These are phyloP conservation scores for Diaprepes abbreviatus DNA, from an alignment of 2,888 invertebrate genomes.

Conservation along the genomic window DNA sequence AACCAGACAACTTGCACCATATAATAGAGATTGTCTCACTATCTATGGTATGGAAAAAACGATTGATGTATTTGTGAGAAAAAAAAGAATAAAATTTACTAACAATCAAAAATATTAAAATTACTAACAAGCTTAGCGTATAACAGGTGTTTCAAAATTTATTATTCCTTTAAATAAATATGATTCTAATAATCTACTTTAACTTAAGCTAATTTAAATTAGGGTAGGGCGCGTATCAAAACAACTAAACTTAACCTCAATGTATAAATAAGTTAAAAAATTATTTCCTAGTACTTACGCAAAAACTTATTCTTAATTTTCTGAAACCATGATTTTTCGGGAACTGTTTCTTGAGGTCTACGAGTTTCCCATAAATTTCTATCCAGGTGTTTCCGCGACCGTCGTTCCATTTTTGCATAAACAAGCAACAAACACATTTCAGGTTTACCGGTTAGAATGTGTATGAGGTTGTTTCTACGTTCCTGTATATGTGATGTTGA, in stretches of 20 bases:
- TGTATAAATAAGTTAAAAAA: not conserved
- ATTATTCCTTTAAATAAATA: too few species aligned
- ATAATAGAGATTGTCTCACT: too few species aligned
- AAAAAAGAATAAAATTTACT: too few species aligned
- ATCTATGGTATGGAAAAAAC: too few species aligned
- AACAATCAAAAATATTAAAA: too few species aligned
- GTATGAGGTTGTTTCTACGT: not conserved
- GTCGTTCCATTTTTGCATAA: not conserved
- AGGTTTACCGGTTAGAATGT: not conserved
- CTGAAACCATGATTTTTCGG: conserved; percentile 30
- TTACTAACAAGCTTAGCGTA: too few species aligned
- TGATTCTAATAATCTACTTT: too few species aligned
- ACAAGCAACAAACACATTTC: conserved; percentile 3
- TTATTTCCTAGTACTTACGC: conserved; percentile 53
- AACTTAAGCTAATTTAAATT: not conserved
- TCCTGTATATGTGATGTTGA: not conserved
- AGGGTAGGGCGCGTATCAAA: conserved; percentile 4
- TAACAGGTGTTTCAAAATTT: too few species aligned
- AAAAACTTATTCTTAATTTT: conserved; percentile 54
- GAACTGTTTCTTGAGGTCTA: not conserved
- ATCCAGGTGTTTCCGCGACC: not conserved
- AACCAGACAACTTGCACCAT: too few species aligned
- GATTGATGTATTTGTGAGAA: too few species aligned
- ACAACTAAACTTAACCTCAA: conserved; percentile 1
- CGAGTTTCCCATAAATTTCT: not conserved